Percentiles rank a stretch among this genome's conserved stretches.
Evolutionary conservation across 2,797 vertebrate species (phyloP).

Genomic region (Megaceryle alcyon): DNA sequence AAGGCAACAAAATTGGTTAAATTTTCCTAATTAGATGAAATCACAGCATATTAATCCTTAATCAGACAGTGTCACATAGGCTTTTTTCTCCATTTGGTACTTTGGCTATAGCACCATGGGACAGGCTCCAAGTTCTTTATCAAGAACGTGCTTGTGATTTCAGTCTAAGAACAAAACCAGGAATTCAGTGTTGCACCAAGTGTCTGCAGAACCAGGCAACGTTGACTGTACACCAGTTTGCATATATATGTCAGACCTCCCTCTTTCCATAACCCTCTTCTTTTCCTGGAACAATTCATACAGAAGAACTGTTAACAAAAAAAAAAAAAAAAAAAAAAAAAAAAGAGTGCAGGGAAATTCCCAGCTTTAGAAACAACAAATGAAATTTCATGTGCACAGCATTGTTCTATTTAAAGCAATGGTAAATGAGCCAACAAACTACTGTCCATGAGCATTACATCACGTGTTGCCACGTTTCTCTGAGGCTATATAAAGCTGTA

Average conservation of each 20-base stretch:
- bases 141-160: background rate
- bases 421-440: constrained; percentile 64
- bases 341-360: background rate
- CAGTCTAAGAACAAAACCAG: background rate
- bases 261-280: background rate
- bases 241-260: background rate
- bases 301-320: background rate
- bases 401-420: constrained; percentile 57
- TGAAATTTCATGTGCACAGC: constrained; percentile 3
- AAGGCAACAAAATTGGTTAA: background rate
- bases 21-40: background rate
- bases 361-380: background rate
- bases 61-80: background rate
- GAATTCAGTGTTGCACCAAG: background rate
- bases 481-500: constrained; percentile 53
- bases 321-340: background rate
- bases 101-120: background rate
- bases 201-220: background rate
- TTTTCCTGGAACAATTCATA: background rate
- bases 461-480: constrained; percentile 49
- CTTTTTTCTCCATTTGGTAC: background rate
- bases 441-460: constrained; percentile 67
- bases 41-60: background rate
- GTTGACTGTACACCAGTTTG: background rate
- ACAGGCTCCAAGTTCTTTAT: background rate